Evolutionary conservation across 2,113 vertebrate genomes (phyloP).

Genomic region (Monopterus albus): DNA sequence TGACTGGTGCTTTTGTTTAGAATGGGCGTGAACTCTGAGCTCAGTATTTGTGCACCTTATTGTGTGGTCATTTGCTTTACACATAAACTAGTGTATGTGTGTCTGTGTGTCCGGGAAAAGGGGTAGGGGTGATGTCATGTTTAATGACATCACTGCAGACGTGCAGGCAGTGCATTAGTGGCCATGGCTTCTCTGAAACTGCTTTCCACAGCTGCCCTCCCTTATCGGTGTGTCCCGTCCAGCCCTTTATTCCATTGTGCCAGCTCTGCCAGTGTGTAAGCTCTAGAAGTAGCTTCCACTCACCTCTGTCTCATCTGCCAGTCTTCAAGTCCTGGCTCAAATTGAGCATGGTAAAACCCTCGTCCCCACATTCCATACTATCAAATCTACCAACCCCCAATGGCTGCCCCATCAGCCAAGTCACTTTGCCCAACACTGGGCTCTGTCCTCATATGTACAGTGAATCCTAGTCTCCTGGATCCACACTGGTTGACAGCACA

Average conservation of each 20-base stretch:
- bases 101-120: conserved; percentile 40
- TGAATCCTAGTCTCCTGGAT: conserved; percentile 14
- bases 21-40: conserved; percentile 10
- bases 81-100: background rate
- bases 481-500: conserved; percentile 30
- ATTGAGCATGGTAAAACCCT: conserved; percentile 55
- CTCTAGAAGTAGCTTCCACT: conserved; percentile 61
- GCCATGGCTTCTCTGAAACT: conserved; percentile 28
- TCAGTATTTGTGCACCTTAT: conserved; percentile 6
- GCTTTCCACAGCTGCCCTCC: conserved; percentile 52
- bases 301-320: conserved; percentile 39
- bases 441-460: conserved; percentile 29
- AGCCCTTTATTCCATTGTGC: conserved; percentile 31
- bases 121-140: conserved; percentile 72
- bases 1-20: conserved; percentile 24
- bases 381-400: conserved; percentile 49
- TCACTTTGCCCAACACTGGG: conserved; percentile 56
- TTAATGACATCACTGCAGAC: conserved; percentile 71
- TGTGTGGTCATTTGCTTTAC: conserved; percentile 28
- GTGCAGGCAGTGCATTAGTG: conserved; percentile 62
- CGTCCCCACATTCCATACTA: conserved; percentile 50
- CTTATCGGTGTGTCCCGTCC: conserved; percentile 46
- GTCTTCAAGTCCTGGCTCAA: conserved; percentile 59
- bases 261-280: conserved; percentile 39
- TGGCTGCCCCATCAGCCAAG: conserved; percentile 36